These are phyloP conservation scores for Taenioides sp. DNA, from an alignment of 2,797 vertebrate species.

Conservation along the genomic window DNA sequence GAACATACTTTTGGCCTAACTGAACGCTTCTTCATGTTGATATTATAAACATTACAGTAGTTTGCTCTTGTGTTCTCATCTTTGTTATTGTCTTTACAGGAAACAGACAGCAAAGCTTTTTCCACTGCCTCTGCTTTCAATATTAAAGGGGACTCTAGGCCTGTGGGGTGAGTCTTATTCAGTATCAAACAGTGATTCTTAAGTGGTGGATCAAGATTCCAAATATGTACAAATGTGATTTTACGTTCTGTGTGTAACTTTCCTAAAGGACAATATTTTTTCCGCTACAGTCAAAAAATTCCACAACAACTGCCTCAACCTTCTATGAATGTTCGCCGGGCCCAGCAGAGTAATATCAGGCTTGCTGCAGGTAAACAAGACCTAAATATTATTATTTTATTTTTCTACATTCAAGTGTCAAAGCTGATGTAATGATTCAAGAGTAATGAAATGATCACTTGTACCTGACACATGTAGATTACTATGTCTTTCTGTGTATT, in stretches of 20 bases:
- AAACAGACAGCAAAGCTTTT: constrained; percentile 16
- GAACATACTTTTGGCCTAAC: not conserved
- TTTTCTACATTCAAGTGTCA: not conserved
- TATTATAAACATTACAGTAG: not conserved
- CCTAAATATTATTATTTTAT: not conserved
- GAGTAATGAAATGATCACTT: not conserved
- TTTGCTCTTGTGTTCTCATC: not conserved
- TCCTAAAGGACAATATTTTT: not conserved
- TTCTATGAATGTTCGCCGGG: constrained; percentile 1
- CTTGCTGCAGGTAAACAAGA: constrained; percentile 52
- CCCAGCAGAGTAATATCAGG: constrained; percentile 23
- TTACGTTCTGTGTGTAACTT: not conserved
- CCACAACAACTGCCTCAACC: constrained; percentile 8
- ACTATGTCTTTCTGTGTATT: not conserved
- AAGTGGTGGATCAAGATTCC: not conserved
- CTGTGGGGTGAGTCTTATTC: constrained; percentile 40
- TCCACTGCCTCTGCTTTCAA: constrained; percentile 12
- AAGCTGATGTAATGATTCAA: not conserved
- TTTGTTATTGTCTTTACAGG: constrained; percentile 46
- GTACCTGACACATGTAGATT: not conserved
- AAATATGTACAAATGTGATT: not conserved
- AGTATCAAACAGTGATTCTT: not conserved
- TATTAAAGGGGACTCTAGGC: not conserved
- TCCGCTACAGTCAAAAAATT: constrained; percentile 37
- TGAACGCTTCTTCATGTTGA: not conserved